Evolutionary conservation across 92 coral and sea anemone genomes (phyloP), one percentile per base, ranked within the genome.

Genomic region (Heteractis magnifica): DNA sequence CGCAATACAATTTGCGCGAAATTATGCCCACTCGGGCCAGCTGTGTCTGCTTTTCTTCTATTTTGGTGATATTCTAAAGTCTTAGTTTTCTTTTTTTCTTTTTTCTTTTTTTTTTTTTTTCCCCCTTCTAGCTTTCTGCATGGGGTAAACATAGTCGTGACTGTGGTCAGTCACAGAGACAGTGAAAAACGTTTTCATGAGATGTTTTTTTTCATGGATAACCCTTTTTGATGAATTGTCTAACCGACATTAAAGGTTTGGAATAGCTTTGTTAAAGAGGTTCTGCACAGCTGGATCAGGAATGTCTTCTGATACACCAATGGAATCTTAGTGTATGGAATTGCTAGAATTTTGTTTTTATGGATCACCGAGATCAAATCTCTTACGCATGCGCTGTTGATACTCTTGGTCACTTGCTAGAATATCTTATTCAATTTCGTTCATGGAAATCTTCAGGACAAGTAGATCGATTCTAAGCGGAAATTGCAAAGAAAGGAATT

Each of bases 61-160:
- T 34, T 34, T 34, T 34, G 44, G 44, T 34, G 44, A 34, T 0
- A 34, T 34, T 34, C 44, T 71, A 41, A 71, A 20, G 41, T 1
- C 58, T 0, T 34, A 51, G 49, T 20, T 51, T 75, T 21, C 4
- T 41, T 13, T 14, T 83, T 50, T 58, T 1, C 16, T 16, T 44
- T 62, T 52, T 34, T 6, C 58, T 86, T 50, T 55, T 76, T 53
- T 58, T 18, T n/a, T 79, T 83, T 26, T 68, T 49, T 53, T 77
- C 81, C 10, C n/a, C 8, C 16, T 86, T 89, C 74, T 86, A 93
- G 97, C 89, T 93, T 48, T 91, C 97, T 72, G 97, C 97, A 44
- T 93, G 97, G 97, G 90, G 90, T 65, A 88, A 84, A 20, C 97
- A 93, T 86, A 93, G 92, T 77, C 93, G 94, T 44, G 94, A 88